A percentile compares a stretch with the other conserved stretches of the same genome.
Conservation (phyloP, 2,113 vertebrate species). For the Pteruthius melanotis region DNA sequence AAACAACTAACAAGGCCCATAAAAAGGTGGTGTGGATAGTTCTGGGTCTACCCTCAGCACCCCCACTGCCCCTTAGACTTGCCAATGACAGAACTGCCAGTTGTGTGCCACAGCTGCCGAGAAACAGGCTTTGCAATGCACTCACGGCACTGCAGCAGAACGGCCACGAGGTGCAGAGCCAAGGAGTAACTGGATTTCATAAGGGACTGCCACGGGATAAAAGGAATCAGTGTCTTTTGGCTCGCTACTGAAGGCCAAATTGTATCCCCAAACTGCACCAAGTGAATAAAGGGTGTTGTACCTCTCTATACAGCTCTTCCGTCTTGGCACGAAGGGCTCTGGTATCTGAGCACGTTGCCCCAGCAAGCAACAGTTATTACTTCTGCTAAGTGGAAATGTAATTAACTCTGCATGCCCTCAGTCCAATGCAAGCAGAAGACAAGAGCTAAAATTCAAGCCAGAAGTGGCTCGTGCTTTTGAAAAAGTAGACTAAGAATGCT, state of each 20-base stretch:
- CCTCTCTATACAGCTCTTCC: neutral
- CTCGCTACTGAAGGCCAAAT: neutral
- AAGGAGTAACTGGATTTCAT: neutral
- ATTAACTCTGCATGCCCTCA: neutral
- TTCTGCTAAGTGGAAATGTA: neutral
- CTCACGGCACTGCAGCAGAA: neutral
- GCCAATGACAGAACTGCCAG: neutral
- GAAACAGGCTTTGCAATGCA: neutral
- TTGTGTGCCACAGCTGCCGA: neutral
- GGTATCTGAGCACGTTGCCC: neutral
- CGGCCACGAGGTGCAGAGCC: neutral
- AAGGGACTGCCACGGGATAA: neutral
- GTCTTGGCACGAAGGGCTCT: fast-evolving
- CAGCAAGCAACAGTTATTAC: neutral
- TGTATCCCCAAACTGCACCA: neutral
- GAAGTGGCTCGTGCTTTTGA: neutral
- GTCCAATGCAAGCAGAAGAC: neutral
- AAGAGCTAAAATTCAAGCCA: neutral
- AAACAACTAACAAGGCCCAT: neutral
- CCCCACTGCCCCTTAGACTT: neutral
- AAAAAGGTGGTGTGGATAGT: neutral
- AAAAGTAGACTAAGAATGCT: neutral
- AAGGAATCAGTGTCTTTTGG: neutral
- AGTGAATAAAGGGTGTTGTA: neutral
- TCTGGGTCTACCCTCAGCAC: neutral